Evolutionary conservation across 2,797 vertebrate species (phyloP).

Genomic region (Argyrosomus regius): DNA sequence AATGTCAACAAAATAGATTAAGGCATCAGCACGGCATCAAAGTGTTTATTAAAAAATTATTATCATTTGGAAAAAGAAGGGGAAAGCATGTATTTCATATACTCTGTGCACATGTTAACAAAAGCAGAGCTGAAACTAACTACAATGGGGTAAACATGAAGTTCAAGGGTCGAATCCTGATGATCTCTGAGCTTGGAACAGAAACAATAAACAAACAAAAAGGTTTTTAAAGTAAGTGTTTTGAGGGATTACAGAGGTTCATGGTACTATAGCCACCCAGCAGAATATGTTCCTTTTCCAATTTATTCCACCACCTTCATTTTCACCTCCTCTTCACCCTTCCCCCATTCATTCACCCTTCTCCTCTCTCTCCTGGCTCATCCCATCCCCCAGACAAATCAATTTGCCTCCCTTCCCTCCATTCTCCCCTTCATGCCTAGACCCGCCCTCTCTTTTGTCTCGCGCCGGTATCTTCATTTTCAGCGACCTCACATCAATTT

Average conservation of each 20-base stretch:
- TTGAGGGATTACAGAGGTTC: not conserved
- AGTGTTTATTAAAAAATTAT: too few relatives aligned
- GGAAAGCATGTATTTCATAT: not conserved
- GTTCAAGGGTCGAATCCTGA: not conserved
- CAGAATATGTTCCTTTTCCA: slow-evolving; percentile 5
- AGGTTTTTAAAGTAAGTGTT: not conserved
- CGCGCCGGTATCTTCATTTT: slow-evolving; percentile 69
- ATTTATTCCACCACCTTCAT: slow-evolving; percentile 39
- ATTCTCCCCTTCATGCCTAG: slow-evolving; percentile 42
- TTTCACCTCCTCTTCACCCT: slow-evolving; percentile 46
- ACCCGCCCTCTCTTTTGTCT: slow-evolving; percentile 76
- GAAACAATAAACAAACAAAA: not conserved
- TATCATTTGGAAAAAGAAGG: not conserved
- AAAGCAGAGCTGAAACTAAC: not conserved
- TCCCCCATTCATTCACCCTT: slow-evolving; percentile 50
- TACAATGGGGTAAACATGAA: not conserved
- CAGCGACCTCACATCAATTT: slow-evolving; percentile 69
- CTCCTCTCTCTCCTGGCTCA: slow-evolving; percentile 17
- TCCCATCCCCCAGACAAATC: slow-evolving; percentile 73
- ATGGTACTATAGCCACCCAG: not conserved
- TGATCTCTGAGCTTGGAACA: not conserved
- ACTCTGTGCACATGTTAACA: not conserved
- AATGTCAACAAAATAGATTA: not conserved
- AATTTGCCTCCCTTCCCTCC: slow-evolving; percentile 52
- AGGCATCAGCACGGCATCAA: not conserved